Evolutionary conservation across 1,140 invertebrate species (phyloP).

Genomic region (Drosophila gunungcola): DNA sequence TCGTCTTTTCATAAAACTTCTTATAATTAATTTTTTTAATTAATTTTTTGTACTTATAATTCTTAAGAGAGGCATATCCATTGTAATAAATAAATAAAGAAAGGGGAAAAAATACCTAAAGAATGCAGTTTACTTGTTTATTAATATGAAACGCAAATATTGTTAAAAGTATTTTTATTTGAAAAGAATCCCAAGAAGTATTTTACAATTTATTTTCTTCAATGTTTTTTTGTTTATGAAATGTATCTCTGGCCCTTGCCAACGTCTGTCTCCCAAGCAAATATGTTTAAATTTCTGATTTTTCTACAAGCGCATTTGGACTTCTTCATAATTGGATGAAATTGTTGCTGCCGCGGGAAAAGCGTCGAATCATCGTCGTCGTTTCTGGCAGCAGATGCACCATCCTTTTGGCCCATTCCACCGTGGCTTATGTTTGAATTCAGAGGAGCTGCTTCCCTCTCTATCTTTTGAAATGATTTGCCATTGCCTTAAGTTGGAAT

Average conservation of each 20-base stretch:
- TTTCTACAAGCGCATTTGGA: background rate
- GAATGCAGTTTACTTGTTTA: too few relatives aligned
- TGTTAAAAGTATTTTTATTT: background rate
- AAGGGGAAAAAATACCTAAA: too few relatives aligned
- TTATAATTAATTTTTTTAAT: too few relatives aligned
- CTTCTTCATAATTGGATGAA: constrained; percentile 18
- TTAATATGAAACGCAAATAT: too few relatives aligned
- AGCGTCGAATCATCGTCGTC: constrained; percentile 16
- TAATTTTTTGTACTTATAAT: too few relatives aligned
- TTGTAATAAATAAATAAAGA: too few relatives aligned
- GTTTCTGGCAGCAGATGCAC: constrained; percentile 15
- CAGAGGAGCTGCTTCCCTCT: background rate
- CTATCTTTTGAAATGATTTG: constrained; percentile 34
- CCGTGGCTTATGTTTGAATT: background rate
- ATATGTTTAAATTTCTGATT: constrained; percentile 6
- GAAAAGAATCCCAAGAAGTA: background rate
- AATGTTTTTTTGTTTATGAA: background rate
- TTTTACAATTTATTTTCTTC: background rate
- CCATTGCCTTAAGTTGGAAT: constrained; percentile 58
- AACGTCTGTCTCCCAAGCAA: background rate
- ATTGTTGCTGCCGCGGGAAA: constrained; percentile 9
- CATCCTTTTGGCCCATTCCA: background rate
- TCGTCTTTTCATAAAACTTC: too few relatives aligned
- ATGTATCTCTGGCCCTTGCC: background rate
- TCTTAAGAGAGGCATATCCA: too few relatives aligned